A percentile compares a stretch with the other conserved stretches of the same genome.
Evolutionary conservation across 2,888 invertebrate genomes (phyloP).

Genomic region (Ochropleura leucogaster): DNA sequence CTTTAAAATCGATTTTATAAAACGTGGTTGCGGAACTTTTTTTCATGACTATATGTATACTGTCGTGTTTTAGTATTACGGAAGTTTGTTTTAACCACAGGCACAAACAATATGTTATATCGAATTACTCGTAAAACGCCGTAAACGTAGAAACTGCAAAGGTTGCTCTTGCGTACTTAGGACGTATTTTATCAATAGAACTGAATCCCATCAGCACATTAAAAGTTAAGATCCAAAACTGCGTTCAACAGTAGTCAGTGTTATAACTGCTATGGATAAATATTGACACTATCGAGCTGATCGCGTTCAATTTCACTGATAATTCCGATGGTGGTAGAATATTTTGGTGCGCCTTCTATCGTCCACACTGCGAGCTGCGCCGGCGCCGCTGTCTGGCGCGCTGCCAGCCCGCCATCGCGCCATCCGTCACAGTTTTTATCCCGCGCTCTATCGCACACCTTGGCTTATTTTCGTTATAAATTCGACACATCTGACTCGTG

Average conservation of each 20-base stretch:
- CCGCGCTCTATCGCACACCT: conserved; percentile 44
- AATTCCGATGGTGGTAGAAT: not conserved
- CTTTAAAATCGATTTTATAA: not conserved
- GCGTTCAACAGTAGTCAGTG: not conserved
- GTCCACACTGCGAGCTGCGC: conserved; percentile 7
- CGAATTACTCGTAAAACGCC: not conserved
- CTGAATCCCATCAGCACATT: too few species aligned
- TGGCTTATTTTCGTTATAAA: conserved; percentile 67
- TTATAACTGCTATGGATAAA: not conserved
- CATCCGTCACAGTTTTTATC: conserved; percentile 62
- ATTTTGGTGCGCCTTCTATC: conserved; percentile 27
- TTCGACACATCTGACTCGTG: conserved; percentile 61
- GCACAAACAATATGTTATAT: not conserved
- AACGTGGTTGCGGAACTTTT: not conserved
- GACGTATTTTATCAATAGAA: not conserved
- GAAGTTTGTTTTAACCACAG: not conserved
- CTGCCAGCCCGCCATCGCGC: conserved; percentile 54
- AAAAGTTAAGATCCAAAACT: too few species aligned
- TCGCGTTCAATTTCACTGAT: not conserved
- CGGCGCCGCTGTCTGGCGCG: conserved; percentile 49
- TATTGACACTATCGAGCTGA: not conserved
- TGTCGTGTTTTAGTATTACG: not conserved
- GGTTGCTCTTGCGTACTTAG: not conserved
- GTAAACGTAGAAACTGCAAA: not conserved
- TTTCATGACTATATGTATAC: not conserved